phyloP scores from a whole-genome alignment of 23 tunicate genomes.

The Halocynthia aurantium region DNA sequence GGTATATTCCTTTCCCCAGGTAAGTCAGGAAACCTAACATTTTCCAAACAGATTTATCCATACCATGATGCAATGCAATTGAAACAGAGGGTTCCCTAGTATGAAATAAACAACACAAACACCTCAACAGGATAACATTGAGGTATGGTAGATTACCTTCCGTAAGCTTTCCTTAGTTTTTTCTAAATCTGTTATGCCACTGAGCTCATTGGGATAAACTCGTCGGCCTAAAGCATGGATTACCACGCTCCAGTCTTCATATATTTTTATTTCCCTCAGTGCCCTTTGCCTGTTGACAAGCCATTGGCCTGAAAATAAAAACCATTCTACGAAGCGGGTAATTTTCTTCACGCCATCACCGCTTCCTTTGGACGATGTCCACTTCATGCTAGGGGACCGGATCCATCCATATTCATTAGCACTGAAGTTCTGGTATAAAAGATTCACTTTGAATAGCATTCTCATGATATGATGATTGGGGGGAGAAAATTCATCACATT shows the following conservation, averaged over 20 bases:
- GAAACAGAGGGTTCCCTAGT: background rate
- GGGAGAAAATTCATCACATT: too few relatives aligned
- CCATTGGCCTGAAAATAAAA: slow-evolving; percentile 55
- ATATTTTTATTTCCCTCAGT: slow-evolving; percentile 56
- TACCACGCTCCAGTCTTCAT: slow-evolving; percentile 65
- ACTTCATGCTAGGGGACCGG: background rate
- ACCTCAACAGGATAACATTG: background rate
- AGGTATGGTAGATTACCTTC: slow-evolving; percentile 30
- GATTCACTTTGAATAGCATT: background rate
- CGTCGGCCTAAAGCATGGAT: slow-evolving; percentile 67
- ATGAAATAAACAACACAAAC: background rate
- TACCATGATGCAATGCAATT: background rate
- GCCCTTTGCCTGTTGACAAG: slow-evolving; percentile 66
- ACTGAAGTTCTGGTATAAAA: background rate
- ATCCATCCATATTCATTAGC: slow-evolving; percentile 7
- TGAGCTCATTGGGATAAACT: slow-evolving; percentile 55
- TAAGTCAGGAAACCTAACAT: too few relatives aligned
- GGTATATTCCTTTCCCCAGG: too few relatives aligned
- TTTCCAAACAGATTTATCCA: background rate
- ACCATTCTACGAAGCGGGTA: slow-evolving; percentile 46
- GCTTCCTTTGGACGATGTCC: background rate
- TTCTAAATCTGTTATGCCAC: slow-evolving; percentile 52
- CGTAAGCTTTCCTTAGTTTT: slow-evolving; percentile 36
- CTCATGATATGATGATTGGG: too few relatives aligned
- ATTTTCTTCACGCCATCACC: background rate